Evolutionary conservation across 2,113 vertebrate genomes (phyloP).

Genomic region (Coptodon rendalli): DNA sequence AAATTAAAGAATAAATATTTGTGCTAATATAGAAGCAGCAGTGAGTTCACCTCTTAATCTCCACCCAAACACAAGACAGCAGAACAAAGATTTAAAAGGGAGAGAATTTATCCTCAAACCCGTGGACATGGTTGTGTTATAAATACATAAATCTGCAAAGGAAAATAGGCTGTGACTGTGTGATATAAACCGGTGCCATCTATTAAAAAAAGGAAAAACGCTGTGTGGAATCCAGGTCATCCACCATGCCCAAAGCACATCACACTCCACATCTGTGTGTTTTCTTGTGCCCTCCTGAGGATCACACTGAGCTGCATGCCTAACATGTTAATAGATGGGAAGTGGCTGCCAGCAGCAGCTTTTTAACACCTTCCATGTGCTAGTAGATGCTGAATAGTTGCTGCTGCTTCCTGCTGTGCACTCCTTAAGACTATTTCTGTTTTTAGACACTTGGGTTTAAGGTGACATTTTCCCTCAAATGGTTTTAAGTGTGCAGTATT

Average conservation of each 20-base stretch:
- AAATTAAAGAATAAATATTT: neutral
- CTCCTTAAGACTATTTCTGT: constrained; percentile 6
- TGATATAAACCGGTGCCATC: neutral
- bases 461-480: constrained; percentile 21
- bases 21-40: neutral
- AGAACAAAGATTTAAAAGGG: neutral
- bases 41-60: neutral
- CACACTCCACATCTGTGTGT: constrained; percentile 30
- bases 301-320: neutral
- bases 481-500: neutral
- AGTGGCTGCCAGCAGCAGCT: constrained; percentile 31
- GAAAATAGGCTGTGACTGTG: neutral
- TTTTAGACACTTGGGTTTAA: neutral
- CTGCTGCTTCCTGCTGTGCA: neutral
- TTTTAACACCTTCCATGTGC: constrained; percentile 20
- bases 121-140: neutral
- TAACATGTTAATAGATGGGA: constrained; percentile 37
- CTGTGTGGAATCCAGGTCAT: constrained; percentile 34
- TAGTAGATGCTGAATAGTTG: neutral
- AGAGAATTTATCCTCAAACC: neutral
- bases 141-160: constrained; percentile 3
- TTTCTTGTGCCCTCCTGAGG: constrained; percentile 11
- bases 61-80: neutral
- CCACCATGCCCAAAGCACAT: constrained; percentile 26
- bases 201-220: neutral